Evolutionary conservation across 1,140 invertebrate genomes (phyloP), one percentile per base, ranked within the genome.

Genomic region (Cotesia glomerata): DNA sequence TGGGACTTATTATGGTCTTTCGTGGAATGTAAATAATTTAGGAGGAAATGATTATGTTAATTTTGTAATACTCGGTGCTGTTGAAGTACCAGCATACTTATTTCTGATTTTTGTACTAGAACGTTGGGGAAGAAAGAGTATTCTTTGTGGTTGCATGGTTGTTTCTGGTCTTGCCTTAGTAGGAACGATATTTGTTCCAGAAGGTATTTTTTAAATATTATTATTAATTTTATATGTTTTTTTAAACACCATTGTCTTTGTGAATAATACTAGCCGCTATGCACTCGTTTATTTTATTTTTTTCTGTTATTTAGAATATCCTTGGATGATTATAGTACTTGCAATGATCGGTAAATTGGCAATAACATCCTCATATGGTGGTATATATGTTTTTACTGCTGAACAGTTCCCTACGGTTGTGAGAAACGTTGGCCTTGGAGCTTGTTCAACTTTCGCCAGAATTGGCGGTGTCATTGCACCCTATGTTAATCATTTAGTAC

Each of bases 321-420:
- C 83, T 3, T 91, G 89, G 88, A 75, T 93, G n/a, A 81, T 90
- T 0, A 89, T 94, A 4, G 87, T 89, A 5, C 88, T 92, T 54
- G 92, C 93, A 5, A 95, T 96, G 93, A 82, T 93, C 56, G 94
- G 93, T 7, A 96, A 96, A 87, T 87, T 96, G 76, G 92, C 92
- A 13, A 95, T 95, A 65, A 95, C 94, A 0, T 90, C 93, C 0
- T 93, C 93, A 5, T 96, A 94, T 79, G 93, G 91, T 35, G 91
- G 93, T 1, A 90, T 95, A 36, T 95, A 95, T 78, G 89, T 95
- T 56, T 94, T 93, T 80, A 92, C 94, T 8, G 91, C 92, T 5
- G 95, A 96, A 86, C 92, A 95, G 79, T 95, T 94, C 78, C 95
- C 95, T 0, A 96, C 95, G 0, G 91, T 93, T 5, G 91, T 96